Percentiles rank a stretch among this genome's conserved stretches.
Evolutionary conservation across 2,888 invertebrate species (phyloP).

Genomic region (Leptinotarsa tumamoca): DNA sequence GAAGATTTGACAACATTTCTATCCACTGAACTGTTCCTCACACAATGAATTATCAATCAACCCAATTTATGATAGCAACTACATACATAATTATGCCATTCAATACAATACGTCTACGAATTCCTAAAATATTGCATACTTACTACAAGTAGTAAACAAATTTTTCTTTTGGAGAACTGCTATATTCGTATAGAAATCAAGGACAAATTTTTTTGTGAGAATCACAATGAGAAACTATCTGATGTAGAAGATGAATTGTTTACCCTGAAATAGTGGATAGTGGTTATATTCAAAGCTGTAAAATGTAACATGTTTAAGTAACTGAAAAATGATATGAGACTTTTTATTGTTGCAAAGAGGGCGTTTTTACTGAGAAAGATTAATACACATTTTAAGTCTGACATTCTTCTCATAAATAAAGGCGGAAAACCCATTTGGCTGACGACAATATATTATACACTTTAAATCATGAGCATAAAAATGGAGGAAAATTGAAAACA

Average conservation of each 20-base stretch:
- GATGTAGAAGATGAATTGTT: background rate
- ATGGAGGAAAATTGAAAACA: background rate
- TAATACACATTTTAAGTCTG: conserved; percentile 11
- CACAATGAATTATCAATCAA: no score
- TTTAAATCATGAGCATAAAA: background rate
- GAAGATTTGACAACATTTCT: no score
- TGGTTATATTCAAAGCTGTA: background rate
- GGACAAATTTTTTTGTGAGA: background rate
- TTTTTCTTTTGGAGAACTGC: no score
- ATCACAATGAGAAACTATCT: background rate
- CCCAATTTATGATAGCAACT: no score
- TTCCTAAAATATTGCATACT: no score
- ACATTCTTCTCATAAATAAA: conserved; percentile 9
- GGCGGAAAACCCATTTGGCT: background rate
- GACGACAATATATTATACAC: conserved; percentile 16
- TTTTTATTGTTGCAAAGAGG: background rate
- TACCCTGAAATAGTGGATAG: background rate
- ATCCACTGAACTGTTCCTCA: no score
- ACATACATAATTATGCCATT: no score
- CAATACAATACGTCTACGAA: no score
- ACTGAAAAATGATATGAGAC: conserved; percentile 8
- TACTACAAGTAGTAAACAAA: no score
- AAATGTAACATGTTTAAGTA: background rate
- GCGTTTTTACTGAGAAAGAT: conserved; percentile 1
- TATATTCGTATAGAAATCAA: no score